These are phyloP conservation scores for Pyrochroa serraticornis DNA, from an alignment of 2,888 invertebrate species.

Conservation along the genomic window DNA sequence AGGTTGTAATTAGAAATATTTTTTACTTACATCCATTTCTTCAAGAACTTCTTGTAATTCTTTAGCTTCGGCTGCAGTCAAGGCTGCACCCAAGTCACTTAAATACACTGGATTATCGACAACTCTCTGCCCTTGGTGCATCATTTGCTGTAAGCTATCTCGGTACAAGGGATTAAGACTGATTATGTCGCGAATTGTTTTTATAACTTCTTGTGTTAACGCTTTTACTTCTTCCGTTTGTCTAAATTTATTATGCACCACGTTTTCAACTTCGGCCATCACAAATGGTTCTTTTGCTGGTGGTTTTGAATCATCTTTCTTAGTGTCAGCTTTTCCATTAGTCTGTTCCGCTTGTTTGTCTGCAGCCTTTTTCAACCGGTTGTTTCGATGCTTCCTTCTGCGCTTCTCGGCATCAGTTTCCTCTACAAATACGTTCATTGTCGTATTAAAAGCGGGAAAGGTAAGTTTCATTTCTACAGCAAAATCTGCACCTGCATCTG, in stretches of 20 bases:
- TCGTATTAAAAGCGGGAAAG: conserved; percentile 83
- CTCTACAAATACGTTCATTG: conserved; percentile 82
- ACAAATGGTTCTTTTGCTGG: conserved; percentile 64
- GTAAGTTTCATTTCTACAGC: conserved; percentile 75
- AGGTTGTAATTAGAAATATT: too few relatives aligned
- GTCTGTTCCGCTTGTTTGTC: conserved; percentile 36
- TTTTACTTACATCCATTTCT: conserved; percentile 83
- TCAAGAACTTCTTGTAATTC: conserved; percentile 94
- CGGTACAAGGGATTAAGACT: conserved; percentile 96
- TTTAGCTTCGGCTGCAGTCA: conserved; percentile 88
- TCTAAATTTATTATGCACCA: conserved; percentile 85
- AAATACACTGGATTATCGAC: conserved; percentile 98
- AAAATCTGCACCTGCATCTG: conserved; percentile 33
- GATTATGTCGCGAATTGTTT: conserved; percentile 97
- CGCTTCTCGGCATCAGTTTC: conserved; percentile 69
- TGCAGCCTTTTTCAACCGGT: conserved; percentile 48
- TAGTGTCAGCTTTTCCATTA: conserved; percentile 28
- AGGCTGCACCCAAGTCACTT: conserved; percentile 93
- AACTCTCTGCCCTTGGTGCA: conserved; percentile 94
- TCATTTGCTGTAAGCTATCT: conserved; percentile 96
- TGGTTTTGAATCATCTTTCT: conserved; percentile 29
- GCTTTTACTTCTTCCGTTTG: conserved; percentile 97
- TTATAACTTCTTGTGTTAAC: conserved; percentile 93
- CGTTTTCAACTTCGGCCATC: conserved; percentile 95
- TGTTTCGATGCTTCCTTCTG: conserved; percentile 59